Percentiles rank a stretch among this genome's conserved stretches.
These are phyloP conservation scores for Sardina pilchardus DNA, from an alignment of 2,113 vertebrate genomes.

Conservation along the genomic window DNA sequence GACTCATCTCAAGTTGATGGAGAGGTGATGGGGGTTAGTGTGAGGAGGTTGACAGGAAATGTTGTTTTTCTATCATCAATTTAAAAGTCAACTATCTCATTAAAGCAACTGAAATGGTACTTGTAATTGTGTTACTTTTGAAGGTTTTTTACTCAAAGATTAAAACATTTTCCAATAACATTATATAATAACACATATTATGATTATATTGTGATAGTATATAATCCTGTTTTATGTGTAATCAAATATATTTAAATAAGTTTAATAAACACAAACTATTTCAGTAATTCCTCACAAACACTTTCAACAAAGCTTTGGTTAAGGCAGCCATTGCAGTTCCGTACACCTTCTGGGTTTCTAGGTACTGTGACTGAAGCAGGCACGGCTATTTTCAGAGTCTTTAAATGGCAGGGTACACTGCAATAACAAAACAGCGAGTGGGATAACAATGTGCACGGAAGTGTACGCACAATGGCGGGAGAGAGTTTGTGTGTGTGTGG, in stretches of 20 bases:
- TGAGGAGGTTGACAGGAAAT: no score
- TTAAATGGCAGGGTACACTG: background rate
- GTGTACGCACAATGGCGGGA: background rate
- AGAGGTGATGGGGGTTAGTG: no score
- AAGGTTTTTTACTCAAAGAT: no score
- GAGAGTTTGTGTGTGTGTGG: background rate
- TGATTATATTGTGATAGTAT: no score
- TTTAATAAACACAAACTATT: background rate
- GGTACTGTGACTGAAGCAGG: background rate
- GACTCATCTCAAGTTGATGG: background rate
- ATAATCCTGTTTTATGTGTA: no score
- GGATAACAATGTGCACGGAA: background rate
- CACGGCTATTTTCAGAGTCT: background rate
- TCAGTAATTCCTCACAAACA: background rate
- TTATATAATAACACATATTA: no score
- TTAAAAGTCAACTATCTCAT: no score
- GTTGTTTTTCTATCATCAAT: no score
- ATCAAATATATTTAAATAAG: background rate
- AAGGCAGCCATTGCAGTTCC: background rate
- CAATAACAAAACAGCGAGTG: background rate
- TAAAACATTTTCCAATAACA: no score
- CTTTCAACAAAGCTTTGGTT: background rate
- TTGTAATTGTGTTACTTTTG: no score
- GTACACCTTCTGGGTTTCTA: background rate
- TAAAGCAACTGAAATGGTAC: no score